These are phyloP conservation scores for Chloroceryle aenea DNA, from an alignment of 2,113 vertebrate species.

Conservation along the genomic window DNA sequence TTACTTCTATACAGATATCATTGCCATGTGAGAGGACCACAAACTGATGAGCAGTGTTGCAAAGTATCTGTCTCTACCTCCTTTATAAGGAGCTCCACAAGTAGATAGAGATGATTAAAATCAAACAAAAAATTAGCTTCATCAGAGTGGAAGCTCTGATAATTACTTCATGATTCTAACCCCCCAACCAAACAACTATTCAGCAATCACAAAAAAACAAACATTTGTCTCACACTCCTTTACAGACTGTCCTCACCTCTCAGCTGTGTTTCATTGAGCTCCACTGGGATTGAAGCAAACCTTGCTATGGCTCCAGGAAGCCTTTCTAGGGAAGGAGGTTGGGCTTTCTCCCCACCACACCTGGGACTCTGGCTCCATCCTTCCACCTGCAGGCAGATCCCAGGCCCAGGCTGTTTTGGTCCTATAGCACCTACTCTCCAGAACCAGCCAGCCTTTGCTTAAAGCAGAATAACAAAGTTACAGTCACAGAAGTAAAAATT, in stretches of 20 bases:
- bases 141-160: not conserved
- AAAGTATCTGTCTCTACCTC: not conserved
- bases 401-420: not conserved
- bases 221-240: not conserved
- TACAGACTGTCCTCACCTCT: not conserved
- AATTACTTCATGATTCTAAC: not conserved
- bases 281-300: not conserved
- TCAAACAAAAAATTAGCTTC: not conserved
- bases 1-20: not conserved
- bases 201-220: not conserved
- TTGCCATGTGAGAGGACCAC: not conserved
- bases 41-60: not conserved
- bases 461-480: not conserved
- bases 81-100: not conserved
- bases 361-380: not conserved
- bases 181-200: not conserved
- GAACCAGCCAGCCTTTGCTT: not conserved
- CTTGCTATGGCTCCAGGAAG: not conserved
- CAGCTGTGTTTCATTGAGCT: fast-evolving
- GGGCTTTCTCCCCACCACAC: not conserved
- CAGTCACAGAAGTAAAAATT: not conserved
- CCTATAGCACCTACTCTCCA: not conserved
- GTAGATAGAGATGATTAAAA: not conserved
- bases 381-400: not conserved
- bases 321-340: not conserved